Evolutionary conservation across 2,113 vertebrate species (phyloP).

Genomic region (Archocentrus centrarchus): DNA sequence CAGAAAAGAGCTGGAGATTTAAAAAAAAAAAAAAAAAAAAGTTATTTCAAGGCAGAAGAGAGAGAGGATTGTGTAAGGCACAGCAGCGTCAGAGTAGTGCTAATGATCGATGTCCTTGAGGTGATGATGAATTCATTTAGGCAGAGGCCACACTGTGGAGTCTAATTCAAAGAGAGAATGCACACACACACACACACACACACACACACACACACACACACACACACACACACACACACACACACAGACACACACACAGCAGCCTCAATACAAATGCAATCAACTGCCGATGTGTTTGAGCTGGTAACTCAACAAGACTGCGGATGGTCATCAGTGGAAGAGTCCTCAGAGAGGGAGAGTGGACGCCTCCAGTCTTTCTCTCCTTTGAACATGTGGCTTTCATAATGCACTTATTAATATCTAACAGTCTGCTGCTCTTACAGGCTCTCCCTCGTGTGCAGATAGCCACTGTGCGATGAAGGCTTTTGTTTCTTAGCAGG

Average conservation of each 20-base stretch:
- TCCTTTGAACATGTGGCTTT: constrained; percentile 38
- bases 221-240: not conserved
- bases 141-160: constrained; percentile 20
- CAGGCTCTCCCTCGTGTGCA: constrained; percentile 4
- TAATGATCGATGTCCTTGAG: constrained; percentile 49
- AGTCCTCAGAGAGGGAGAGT: constrained; percentile 37
- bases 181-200: not conserved
- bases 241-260: not conserved
- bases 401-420: constrained; percentile 45
- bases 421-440: constrained; percentile 20
- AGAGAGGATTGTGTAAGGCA: constrained; percentile 4
- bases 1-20: not conserved
- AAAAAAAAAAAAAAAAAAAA: not conserved
- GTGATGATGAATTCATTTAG: constrained; percentile 59
- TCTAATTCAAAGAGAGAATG: constrained; percentile 54
- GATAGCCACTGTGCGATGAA: not conserved
- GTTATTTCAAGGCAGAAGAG: constrained; percentile 25
- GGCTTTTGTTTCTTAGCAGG: constrained; percentile 3
- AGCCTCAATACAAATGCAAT: constrained; percentile 53
- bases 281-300: constrained; percentile 62
- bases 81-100: constrained; percentile 11
- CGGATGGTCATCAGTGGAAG: constrained; percentile 51
- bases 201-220: not conserved
- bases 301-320: constrained; percentile 45
- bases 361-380: constrained; percentile 47